Evolutionary conservation across 2,888 invertebrate genomes (phyloP), one percentile per base, ranked within the genome.

Genomic region (Homarus gammarus): DNA sequence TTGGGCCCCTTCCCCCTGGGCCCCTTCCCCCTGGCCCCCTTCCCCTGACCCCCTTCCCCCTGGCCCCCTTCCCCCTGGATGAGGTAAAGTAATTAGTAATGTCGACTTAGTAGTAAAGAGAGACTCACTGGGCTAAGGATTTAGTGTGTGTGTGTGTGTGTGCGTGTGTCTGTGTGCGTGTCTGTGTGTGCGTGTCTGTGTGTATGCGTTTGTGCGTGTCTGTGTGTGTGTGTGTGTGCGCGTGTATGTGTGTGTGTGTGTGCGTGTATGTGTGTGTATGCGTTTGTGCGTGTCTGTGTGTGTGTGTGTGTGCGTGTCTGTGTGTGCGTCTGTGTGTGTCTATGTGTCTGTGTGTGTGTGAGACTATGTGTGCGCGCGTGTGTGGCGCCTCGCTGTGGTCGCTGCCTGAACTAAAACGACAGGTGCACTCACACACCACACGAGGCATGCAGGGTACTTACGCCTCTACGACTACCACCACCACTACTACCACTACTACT

Each of bases 121-220:
- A 77, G 8, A 38, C 44, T 22, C n/a, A n/a, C n/a, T n/a, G n/a
- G n/a, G n/a, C n/a, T 79, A 56, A 49, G 36, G n/a, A 56, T 56
- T 31, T 56, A 56, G 36, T 31, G 51, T 51, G 38, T 36, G 51
- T 56, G 1, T 12, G 51, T 56, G 51, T 56, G 51, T 56, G 51
- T 79, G 51, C 79, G 51, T 79, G 51, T 79, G 51, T 79, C 51
- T 79, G 33, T 79, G 51, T 79, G 51, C 61, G 33, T 81, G n/a
- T 64, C 1, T 61, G 33, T 61, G 31, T 61, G 33, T 61, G 33
- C 61, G 33, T 61, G 33, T 79, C 33, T 61, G 33, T 79, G 36
- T 61, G 33, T 79, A 36, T 61, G 33, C 61, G 36, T 79, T n/a
- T n/a, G n/a, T n/a, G n/a, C n/a, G 31, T 77, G 27, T 77, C 12